phyloP scores from a whole-genome alignment of 2,113 vertebrate species.

The Takifugu flavidus region DNA sequence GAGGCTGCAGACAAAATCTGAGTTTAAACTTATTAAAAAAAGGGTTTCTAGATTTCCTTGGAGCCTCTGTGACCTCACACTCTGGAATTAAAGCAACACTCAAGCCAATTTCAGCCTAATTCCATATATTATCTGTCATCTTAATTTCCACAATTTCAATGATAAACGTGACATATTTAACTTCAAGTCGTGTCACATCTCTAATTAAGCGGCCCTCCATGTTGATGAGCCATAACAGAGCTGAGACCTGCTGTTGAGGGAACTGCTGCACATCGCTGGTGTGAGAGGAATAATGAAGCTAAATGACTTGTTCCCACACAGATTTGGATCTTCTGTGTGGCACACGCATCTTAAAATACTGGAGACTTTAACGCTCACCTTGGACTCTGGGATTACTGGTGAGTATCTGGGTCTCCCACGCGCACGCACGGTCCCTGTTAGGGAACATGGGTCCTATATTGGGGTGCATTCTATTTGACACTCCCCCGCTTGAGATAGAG shows the following conservation, averaged over 20 bases:
- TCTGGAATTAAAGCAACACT: too few relatives aligned
- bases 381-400: constrained; percentile 30
- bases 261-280: neutral
- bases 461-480: constrained; percentile 41
- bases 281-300: neutral
- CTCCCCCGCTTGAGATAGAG: constrained; percentile 52
- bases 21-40: too few relatives aligned
- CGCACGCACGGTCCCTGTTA: constrained; percentile 29
- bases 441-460: constrained; percentile 26
- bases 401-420: constrained; percentile 37
- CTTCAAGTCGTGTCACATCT: too few relatives aligned
- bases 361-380: constrained; percentile 37
- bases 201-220: too few relatives aligned
- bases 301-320: neutral
- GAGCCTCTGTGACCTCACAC: too few relatives aligned
- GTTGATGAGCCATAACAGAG: neutral
- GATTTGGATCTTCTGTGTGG: constrained; percentile 2
- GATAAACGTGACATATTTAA: too few relatives aligned
- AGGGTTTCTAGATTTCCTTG: too few relatives aligned
- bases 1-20: too few relatives aligned
- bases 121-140: too few relatives aligned
- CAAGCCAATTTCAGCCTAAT: too few relatives aligned
- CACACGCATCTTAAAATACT: neutral
- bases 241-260: neutral
- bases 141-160: too few relatives aligned